Conservation (phyloP, 2,797 vertebrate genomes). For the Epinephelus awoara region DNA sequence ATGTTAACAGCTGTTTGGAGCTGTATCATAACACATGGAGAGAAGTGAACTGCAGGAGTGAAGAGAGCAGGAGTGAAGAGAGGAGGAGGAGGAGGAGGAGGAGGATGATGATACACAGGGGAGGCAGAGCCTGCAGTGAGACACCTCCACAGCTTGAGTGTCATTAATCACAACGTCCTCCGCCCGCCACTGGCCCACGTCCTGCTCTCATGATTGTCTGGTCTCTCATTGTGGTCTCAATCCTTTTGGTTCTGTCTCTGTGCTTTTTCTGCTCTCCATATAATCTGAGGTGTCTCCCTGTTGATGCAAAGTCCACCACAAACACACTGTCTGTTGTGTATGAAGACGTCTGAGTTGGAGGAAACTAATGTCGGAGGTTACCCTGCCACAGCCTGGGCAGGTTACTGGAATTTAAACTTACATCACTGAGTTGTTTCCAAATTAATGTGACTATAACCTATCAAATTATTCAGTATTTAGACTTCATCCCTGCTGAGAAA, state of each 20-base stretch:
- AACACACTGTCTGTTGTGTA: too few species aligned
- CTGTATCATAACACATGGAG: conserved; percentile 39
- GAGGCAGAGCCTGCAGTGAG: conserved; percentile 39
- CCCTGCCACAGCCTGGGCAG: too few species aligned
- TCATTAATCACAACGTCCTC: conserved; percentile 44
- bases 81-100: conserved; percentile 30
- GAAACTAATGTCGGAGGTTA: too few species aligned
- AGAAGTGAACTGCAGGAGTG: conserved; percentile 27
- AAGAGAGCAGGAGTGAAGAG: conserved; percentile 9
- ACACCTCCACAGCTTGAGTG: conserved; percentile 38
- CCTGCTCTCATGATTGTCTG: background rate
- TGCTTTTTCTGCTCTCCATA: background rate
- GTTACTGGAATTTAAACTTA: too few species aligned
- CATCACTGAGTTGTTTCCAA: too few species aligned
- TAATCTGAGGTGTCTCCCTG: background rate
- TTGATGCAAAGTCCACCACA: too few species aligned
- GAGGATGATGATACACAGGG: conserved; percentile 37
- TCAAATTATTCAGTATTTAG: too few species aligned
- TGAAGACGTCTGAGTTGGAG: too few species aligned
- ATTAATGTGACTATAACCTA: too few species aligned
- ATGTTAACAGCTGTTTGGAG: conserved; percentile 29
- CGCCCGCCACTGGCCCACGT: background rate
- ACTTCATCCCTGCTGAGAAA: too few species aligned
- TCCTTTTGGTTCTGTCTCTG: background rate
- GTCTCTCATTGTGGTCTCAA: background rate